Evolutionary conservation across 1,140 invertebrate genomes (phyloP), one percentile per base, ranked within the genome.

Genomic region (Caenorhabditis brenneri): DNA sequence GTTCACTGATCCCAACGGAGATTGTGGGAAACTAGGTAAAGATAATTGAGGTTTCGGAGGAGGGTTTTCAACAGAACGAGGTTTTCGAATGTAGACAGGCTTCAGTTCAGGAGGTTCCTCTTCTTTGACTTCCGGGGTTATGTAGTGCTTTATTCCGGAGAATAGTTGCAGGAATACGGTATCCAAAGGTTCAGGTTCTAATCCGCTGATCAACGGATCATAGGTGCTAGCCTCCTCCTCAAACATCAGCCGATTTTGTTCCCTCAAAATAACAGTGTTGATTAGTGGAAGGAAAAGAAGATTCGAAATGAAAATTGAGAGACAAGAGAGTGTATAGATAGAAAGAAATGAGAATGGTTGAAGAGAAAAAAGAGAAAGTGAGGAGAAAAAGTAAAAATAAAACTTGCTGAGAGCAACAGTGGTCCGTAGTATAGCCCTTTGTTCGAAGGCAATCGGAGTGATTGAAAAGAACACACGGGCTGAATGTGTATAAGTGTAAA

Each of bases 121-220:
- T 10, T 74, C n/a, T n/a, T n/a, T n/a, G n/a, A n/a, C n/a, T n/a
- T n/a, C n/a, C n/a, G n/a, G 29, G 5, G 29, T 46, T 10, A 74
- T 19, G 10, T 74, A 74, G 36, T 46, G n/a, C n/a, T 74, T 74
- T 1, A 74, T 42, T 33, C 65, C 65, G 6, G 36, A 12, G 22
- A 74, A 74, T 10, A 74, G 12, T 1, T 74, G 36, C 24, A 22
- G 65, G n/a, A 74, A 74, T 22, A 74, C 65, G 3, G 36, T 74
- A 10, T 74, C 65, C 4, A 74, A 74, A 42, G 65, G 36, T 46
- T 74, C 65, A 6, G 65, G 65, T 29, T 74, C 65, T 10, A 74
- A 15, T 42, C 65, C 65, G 42, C 65, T 74, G 29, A 74, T 74
- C 7, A 74, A n/a, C 2, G 65, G 65, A 27, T 74, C 65, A n/a